Base-by-base conservation (phyloP, 2,888 invertebrate genomes). In the Megamerina dolium region DNA sequence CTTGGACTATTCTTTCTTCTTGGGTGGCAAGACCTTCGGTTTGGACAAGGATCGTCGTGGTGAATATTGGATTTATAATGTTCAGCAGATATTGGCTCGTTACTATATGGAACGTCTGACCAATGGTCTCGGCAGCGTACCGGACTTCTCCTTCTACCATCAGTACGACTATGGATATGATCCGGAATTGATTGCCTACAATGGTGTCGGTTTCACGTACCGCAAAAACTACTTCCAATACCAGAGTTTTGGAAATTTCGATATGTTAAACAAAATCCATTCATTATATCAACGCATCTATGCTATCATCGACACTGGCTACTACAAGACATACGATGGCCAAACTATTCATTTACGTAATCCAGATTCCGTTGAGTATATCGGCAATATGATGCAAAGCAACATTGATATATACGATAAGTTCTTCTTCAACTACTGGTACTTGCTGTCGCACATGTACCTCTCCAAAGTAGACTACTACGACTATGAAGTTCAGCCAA, bases 41-140 rank as follows among this genome's bases (percentile, higher is more conserved):
- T n/a, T n/a, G n/a, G n/a, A n/a, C n/a, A n/a, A n/a, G n/a, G n/a
- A n/a, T n/a, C n/a, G n/a, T n/a, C n/a, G n/a, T n/a, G n/a, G n/a
- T n/a, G n/a, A n/a, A n/a, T n/a, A n/a, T n/a, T n/a, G n/a, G n/a
- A n/a, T n/a, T n/a, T n/a, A 74, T 61, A 62, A 76, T 48, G 78
- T 82, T 58, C 82, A 82, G 58, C 82, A 84, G 65, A 56, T 84
- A 5, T 53, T 84, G 49, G 75, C 82, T 46, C 80, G 81, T 76
- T 87, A 84, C 67, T 81, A 85, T 59, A 73, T 85, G 70, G 85
- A 86, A 63, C 80, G 86, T 63, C 68, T 85, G 35, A 79, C 82
- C 9, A 79, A 82, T 59, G 80, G 78, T 45, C 73, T 83, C 33
- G 78, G 78, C 9, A 80, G 82, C 52, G 79, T 84, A 48, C 73